Evolutionary conservation across 2,888 invertebrate species (phyloP).

Genomic region (Cephonodes hylas): DNA sequence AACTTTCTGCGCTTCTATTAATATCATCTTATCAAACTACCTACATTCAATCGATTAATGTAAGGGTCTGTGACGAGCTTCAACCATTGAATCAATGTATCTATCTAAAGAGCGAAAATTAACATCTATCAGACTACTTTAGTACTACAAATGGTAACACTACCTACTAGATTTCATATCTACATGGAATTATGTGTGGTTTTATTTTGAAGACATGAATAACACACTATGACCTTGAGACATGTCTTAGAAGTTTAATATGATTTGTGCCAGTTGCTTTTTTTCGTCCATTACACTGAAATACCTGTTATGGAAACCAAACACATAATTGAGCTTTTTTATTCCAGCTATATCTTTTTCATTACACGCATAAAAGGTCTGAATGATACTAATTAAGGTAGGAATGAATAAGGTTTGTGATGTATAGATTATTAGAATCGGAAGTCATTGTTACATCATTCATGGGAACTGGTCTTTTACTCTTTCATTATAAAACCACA

Average conservation of each 20-base stretch:
- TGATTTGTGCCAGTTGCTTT: too few relatives aligned
- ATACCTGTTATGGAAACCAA: too few relatives aligned
- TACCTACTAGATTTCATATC: slow-evolving; percentile 39
- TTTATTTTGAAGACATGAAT: not conserved
- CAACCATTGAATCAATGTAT: slow-evolving; percentile 9
- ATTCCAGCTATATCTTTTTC: too few relatives aligned
- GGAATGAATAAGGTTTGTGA: too few relatives aligned
- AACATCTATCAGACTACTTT: slow-evolving; percentile 30
- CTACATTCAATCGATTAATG: not conserved
- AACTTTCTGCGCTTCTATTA: not conserved
- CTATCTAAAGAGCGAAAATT: slow-evolving; percentile 39
- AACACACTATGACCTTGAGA: too few relatives aligned
- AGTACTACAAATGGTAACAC: slow-evolving; percentile 40
- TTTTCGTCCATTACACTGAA: too few relatives aligned
- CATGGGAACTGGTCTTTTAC: not conserved
- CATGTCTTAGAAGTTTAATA: too few relatives aligned
- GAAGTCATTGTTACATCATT: too few relatives aligned
- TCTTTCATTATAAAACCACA: not conserved
- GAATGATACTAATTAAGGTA: too few relatives aligned
- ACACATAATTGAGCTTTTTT: too few relatives aligned
- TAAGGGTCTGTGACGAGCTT: slow-evolving; percentile 27
- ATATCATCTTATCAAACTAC: not conserved
- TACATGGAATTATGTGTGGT: slow-evolving; percentile 31
- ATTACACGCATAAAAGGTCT: too few relatives aligned
- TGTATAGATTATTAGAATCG: too few relatives aligned